Conservation (phyloP, 2,888 invertebrate genomes). For the Thyatira batis region DNA sequence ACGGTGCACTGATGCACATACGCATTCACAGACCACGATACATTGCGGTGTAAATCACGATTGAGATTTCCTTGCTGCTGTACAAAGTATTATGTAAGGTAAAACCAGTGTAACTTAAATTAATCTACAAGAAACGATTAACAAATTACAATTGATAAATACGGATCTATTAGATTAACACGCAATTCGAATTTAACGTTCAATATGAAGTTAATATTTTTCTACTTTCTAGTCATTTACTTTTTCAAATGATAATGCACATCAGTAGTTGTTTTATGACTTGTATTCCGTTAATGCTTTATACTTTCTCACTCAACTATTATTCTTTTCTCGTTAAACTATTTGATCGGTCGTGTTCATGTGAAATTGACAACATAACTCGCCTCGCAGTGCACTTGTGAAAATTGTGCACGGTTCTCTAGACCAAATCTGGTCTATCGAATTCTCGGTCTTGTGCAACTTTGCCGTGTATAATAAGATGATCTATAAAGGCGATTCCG, state of each 20-base stretch:
- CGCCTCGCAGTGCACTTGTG: no score
- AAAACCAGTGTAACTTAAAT: not conserved
- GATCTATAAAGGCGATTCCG: no score
- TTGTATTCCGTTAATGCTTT: not conserved
- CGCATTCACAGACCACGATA: not conserved
- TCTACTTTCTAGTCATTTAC: slow-evolving; percentile 43
- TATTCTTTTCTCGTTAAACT: no score
- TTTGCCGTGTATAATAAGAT: no score
- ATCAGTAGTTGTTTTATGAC: slow-evolving; percentile 5
- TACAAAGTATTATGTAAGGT: slow-evolving; percentile 13
- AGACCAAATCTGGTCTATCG: no score
- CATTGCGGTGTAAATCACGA: not conserved
- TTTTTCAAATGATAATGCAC: slow-evolving; percentile 19
- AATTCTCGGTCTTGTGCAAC: no score
- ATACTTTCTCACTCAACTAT: no score
- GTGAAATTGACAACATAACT: no score
- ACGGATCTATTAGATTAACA: not conserved
- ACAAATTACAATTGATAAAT: not conserved
- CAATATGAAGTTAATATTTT: slow-evolving; percentile 12
- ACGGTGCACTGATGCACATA: not conserved
- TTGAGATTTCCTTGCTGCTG: slow-evolving; percentile 26
- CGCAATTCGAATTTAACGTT: not conserved
- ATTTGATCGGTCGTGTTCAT: no score
- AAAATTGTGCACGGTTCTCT: no score
- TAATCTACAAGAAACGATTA: not conserved